Percentiles rank a stretch among this genome's conserved stretches.
Conservation (phyloP, 37 sponge, comb jelly and placozoan genomes). For the Theonella swinhoei region DNA sequence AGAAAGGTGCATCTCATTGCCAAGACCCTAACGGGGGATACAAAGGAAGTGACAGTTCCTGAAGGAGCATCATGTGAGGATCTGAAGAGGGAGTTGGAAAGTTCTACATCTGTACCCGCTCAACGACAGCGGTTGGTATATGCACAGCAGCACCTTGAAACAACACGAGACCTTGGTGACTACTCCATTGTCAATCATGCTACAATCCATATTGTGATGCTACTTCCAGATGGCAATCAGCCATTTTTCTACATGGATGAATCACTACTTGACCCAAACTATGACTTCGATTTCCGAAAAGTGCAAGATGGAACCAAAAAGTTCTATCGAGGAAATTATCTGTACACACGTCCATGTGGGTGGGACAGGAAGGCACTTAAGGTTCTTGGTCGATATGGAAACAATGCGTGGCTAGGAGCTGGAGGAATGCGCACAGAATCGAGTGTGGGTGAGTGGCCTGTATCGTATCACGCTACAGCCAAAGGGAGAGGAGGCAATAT, state of each 20-base stretch:
- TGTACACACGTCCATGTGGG: conserved; percentile 47
- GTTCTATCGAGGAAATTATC: conserved; percentile 37
- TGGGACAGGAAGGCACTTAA: conserved; percentile 45
- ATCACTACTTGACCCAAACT: conserved; percentile 16
- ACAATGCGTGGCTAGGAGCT: conserved; percentile 45
- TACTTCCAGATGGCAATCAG: conserved; percentile 21
- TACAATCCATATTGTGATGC: conserved; percentile 23
- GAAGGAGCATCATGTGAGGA: not conserved
- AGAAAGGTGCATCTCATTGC: not conserved
- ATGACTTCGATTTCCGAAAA: conserved; percentile 46
- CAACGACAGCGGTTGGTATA: conserved; percentile 23
- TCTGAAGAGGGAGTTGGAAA: conserved; percentile 18
- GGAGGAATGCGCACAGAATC: conserved; percentile 37
- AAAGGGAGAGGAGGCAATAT: conserved; percentile 7
- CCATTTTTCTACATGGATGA: conserved; percentile 23
- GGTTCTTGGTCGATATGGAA: conserved; percentile 18
- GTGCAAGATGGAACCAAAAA: conserved; percentile 11
- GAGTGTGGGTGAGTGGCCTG: conserved; percentile 42
- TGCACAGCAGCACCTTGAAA: conserved; percentile 6
- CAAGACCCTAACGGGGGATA: not conserved
- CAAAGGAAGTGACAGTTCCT: not conserved
- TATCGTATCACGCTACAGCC: conserved; percentile 43
- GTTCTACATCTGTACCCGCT: conserved; percentile 11
- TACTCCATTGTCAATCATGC: not conserved
- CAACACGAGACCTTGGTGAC: conserved; percentile 1